phyloP scores from a whole-genome alignment of 2,113 vertebrate genomes.

The Pseudopipra pipra region DNA sequence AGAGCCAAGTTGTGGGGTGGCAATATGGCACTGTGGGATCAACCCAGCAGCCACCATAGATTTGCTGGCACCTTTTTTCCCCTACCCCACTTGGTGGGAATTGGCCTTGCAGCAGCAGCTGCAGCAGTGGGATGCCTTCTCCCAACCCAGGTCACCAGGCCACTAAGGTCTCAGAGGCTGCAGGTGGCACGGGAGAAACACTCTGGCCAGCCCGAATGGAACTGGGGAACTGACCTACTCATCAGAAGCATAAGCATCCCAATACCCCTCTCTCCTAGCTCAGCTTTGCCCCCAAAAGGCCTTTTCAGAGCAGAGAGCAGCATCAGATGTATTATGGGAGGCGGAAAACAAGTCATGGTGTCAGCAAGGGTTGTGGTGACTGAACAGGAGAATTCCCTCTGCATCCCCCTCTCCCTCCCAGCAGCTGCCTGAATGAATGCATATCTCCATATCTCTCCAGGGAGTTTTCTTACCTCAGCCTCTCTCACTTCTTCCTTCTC shows the following conservation, averaged over 20 bases:
- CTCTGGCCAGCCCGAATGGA: background rate
- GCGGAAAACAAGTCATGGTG: background rate
- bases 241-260: background rate
- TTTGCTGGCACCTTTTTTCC: background rate
- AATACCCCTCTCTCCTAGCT: background rate
- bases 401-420: background rate
- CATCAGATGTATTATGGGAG: background rate
- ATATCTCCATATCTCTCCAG: background rate
- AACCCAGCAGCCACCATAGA: background rate
- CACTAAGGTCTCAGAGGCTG: background rate
- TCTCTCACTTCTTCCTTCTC: background rate
- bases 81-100: background rate
- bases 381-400: background rate
- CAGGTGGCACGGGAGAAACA: background rate
- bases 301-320: background rate
- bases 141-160: background rate
- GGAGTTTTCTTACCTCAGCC: background rate
- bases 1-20: background rate
- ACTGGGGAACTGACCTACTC: background rate
- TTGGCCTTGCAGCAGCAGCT: background rate
- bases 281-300: background rate
- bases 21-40: background rate
- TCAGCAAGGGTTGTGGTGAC: background rate
- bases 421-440: background rate
- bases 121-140: background rate